Conservation (phyloP, 2,888 invertebrate genomes). For the Xanthia icteritia region DNA sequence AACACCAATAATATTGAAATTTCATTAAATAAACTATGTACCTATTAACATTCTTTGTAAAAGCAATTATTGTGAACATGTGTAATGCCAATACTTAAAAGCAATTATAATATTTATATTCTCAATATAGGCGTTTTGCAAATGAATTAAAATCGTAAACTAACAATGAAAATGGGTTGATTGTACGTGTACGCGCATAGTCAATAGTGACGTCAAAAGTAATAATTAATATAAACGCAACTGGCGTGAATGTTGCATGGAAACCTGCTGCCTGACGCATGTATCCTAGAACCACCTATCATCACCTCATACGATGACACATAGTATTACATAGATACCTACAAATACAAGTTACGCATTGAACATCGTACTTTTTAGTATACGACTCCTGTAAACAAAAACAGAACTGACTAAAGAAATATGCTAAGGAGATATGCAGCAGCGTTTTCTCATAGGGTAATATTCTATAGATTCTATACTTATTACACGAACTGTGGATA, state of each 20-base stretch:
- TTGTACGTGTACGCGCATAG: background rate
- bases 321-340: background rate
- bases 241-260: background rate
- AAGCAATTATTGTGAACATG: background rate
- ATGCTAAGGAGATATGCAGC: background rate
- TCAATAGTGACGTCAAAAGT: slow-evolving; percentile 29
- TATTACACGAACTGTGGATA: background rate
- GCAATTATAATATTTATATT: background rate
- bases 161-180: background rate
- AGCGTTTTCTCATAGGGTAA: background rate
- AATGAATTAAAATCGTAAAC: slow-evolving; percentile 1
- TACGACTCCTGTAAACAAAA: background rate
- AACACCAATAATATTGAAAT: background rate
- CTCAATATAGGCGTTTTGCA: slow-evolving; percentile 5
- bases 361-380: background rate
- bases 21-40: too few relatives aligned
- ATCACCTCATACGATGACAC: background rate
- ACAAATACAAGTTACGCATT: background rate
- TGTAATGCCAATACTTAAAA: background rate
- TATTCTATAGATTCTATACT: too few relatives aligned
- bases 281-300: slow-evolving; percentile 4
- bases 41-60: background rate
- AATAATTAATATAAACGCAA: background rate
- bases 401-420: background rate
- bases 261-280: slow-evolving; percentile 15